These are phyloP conservation scores for Eupeodes latifasciatus DNA, from an alignment of 2,888 invertebrate species.

Conservation along the genomic window DNA sequence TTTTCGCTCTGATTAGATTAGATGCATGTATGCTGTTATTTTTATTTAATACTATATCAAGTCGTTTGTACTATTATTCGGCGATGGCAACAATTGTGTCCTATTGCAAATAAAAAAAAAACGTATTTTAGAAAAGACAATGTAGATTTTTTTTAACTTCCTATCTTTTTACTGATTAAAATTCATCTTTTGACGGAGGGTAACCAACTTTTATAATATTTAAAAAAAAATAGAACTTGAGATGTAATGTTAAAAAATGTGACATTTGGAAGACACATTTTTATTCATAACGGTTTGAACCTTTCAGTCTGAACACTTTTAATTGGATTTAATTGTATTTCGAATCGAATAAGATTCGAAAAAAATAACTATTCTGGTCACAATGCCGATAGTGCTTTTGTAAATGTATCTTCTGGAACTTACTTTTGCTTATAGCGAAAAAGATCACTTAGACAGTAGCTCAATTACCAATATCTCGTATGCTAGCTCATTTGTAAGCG, in stretches of 20 bases:
- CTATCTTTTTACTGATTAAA: not conserved
- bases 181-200: not conserved
- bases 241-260: too few species aligned
- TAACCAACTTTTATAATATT: too few species aligned
- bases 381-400: not conserved
- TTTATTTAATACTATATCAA: not conserved
- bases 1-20: constrained; percentile 19
- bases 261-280: too few species aligned
- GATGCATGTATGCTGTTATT: not conserved
- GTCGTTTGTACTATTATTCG: not conserved
- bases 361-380: not conserved
- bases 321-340: too few species aligned
- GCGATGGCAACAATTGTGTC: not conserved
- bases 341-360: too few species aligned
- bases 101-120: too few species aligned
- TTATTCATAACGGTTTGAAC: too few species aligned
- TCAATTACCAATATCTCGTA: not conserved
- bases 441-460: not conserved
- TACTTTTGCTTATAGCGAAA: not conserved
- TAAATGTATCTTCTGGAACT: not conserved
- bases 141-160: not conserved
- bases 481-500: not conserved
- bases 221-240: too few species aligned
- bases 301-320: too few species aligned
- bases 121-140: not conserved